Evolutionary conservation across 2,888 invertebrate species (phyloP), one percentile per base, ranked within the genome.

Genomic region (Synanthedon andrenaeformis): DNA sequence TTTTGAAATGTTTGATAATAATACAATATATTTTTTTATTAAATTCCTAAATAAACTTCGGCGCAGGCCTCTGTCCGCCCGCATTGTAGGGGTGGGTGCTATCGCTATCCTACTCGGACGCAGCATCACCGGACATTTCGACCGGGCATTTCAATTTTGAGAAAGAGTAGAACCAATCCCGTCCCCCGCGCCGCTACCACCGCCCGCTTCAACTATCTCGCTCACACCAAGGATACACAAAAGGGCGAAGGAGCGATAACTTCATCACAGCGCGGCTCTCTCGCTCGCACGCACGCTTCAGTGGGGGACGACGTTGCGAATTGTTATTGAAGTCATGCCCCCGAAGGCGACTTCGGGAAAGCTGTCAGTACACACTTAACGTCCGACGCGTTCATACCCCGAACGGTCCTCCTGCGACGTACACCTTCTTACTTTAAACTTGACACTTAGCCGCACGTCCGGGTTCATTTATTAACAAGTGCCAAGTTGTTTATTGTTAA

Each of bases 131-230:
- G 88, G 88, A 87, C 88, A 88, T 85, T 88, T 87, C 87, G 88
- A 86, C 87, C 88, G 87, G 87, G 87, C 88, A 87, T 88, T 88
- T 88, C 87, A 88, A 88, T 88, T 88, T 87, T 86, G 87, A 88
- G 88, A 87, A 87, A 88, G 86, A 86, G 87, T 83, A 85, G 85
- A 83, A 85, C 82, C 82, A 79, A 72, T 75, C 76, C 67, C 79
- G 72, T 64, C 74, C 73, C 73, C 72, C 80, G 70, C 79, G 62
- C 73, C 68, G 60, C 74, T 59, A 61, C 63, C 59, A 67, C 61
- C 64, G 67, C 70, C 76, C 79, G 62, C 70, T 69, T 68, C 59
- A 59, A 67, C 74, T 67, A 66, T 86, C 83, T 79, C 81, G 72
- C 79, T 85, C 76, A 73, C 82, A 77, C 86, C 74, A 79, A 81